Conservation (phyloP, 1,140 invertebrate genomes). For the Colletes gigas region DNA sequence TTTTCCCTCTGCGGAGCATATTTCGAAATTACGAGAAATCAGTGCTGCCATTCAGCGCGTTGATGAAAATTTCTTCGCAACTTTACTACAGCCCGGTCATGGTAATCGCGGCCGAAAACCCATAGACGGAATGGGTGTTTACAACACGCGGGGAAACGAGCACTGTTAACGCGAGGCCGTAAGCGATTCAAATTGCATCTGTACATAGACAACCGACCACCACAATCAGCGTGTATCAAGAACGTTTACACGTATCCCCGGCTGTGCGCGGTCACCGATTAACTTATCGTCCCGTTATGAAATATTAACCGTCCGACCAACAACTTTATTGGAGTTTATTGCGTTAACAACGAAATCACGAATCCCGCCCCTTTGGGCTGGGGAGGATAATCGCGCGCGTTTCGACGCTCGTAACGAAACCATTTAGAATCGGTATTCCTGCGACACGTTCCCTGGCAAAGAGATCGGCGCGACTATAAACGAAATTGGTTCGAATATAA, state of each 20-base stretch:
- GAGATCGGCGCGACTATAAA: too few species aligned
- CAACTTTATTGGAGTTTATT: conserved; percentile 55
- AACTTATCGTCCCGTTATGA: conserved; percentile 64
- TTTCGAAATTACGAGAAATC: conserved; percentile 3
- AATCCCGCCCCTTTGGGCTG: neutral
- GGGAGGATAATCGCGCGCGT: conserved; percentile 28
- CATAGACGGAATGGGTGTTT: conserved; percentile 29
- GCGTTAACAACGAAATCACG: conserved; percentile 42
- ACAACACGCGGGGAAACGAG: conserved; percentile 26
- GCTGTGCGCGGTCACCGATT: conserved; percentile 39
- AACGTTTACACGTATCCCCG: conserved; percentile 34
- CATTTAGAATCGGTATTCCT: neutral
- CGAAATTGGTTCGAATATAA: too few species aligned
- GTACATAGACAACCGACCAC: conserved; percentile 5
- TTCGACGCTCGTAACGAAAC: neutral
- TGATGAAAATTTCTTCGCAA: conserved; percentile 24
- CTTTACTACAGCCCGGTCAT: neutral
- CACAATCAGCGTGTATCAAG: conserved; percentile 56
- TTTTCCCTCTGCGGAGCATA: neutral
- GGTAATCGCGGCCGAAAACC: neutral
- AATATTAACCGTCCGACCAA: conserved; percentile 51
- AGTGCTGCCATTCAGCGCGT: neutral
- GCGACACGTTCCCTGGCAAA: too few species aligned
- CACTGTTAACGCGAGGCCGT: conserved; percentile 47
- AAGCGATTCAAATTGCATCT: conserved; percentile 51